Base-by-base conservation (phyloP, 2,888 invertebrate genomes). In the Diadromus collaris region DNA sequence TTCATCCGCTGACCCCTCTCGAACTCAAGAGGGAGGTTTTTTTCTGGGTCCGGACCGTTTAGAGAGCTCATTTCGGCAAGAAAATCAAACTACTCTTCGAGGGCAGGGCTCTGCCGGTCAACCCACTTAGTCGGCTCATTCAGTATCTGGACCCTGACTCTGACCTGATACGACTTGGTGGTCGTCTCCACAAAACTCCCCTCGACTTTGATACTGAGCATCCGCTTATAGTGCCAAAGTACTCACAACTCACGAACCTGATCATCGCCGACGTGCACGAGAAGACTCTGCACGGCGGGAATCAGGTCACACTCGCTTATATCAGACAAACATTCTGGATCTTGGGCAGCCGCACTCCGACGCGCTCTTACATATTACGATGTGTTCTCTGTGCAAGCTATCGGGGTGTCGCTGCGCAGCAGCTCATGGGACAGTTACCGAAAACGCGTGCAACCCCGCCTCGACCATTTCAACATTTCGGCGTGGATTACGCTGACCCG, bases 401-500 rank as follows among this genome's bases (percentile, higher is more conserved):
- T 21, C 41, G 56, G 1, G 58, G 19, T 9, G 19, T 19, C 7
- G 34, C 24, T 1, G 61, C 48, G 4, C 41, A 41, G 19, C 67
- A 73, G 41, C 21, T 78, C 2, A 82, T 82, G 80, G 78, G 81
- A 1, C 77, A 78, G 24, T 58, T 82, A 0, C 83, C 82, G 46
- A 21, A 6, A 16, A 16, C 24, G 21, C 65, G 81, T 21, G 63
- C 73, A 34, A 77, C 58, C 7, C 70, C 63, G 21, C 38, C 67
- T 38, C 78, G 74, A 32, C 44, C 80, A 0, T 82, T 82, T 41
- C 46, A 34, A 1, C 74, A 76, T 10, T 46, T 73, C 4, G 79
- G 79, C 6, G 72, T 83, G 0, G 82, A 83, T 56, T 83, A 78
- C 61, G 82, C 81, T 13, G 82, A 78, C 32, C 84, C 85, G 0